Evolutionary conservation across 2,113 vertebrate genomes (phyloP).

Genomic region (Perca schrenkii): DNA sequence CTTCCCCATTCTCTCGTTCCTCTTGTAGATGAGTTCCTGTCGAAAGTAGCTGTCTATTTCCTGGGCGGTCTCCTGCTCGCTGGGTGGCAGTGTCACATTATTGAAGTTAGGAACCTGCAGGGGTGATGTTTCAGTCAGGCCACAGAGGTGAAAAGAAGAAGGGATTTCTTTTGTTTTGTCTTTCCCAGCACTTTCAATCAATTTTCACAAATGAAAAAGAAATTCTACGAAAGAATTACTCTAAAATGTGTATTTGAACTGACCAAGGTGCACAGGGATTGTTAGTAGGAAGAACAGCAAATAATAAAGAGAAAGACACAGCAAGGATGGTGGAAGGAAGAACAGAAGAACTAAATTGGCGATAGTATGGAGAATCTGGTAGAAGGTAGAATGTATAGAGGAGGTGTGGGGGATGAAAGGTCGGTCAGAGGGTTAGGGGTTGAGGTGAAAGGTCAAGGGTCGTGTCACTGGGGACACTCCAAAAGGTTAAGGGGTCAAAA

Average conservation of each 20-base stretch:
- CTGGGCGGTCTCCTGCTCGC: conserved; percentile 88
- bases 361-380: neutral
- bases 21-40: conserved; percentile 91
- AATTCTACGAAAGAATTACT: neutral
- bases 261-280: neutral
- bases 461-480: conserved; percentile 60
- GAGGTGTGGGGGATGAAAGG: conserved; percentile 24
- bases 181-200: neutral
- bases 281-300: neutral
- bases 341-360: conserved; percentile 21
- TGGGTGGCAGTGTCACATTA: conserved; percentile 87
- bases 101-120: conserved; percentile 90
- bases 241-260: neutral
- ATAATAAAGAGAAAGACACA: neutral
- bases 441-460: conserved; percentile 61
- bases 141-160: neutral
- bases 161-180: neutral
- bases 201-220: neutral
- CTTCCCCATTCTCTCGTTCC: conserved; percentile 90
- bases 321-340: neutral
- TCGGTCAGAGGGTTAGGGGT: conserved; percentile 49
- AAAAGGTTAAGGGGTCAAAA: conserved; percentile 60
- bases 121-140: neutral
- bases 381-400: neutral
- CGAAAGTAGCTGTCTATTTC: conserved; percentile 92